These are phyloP conservation scores for Drosophila tropicalis DNA, from an alignment of 1,140 invertebrate species.

Conservation along the genomic window DNA sequence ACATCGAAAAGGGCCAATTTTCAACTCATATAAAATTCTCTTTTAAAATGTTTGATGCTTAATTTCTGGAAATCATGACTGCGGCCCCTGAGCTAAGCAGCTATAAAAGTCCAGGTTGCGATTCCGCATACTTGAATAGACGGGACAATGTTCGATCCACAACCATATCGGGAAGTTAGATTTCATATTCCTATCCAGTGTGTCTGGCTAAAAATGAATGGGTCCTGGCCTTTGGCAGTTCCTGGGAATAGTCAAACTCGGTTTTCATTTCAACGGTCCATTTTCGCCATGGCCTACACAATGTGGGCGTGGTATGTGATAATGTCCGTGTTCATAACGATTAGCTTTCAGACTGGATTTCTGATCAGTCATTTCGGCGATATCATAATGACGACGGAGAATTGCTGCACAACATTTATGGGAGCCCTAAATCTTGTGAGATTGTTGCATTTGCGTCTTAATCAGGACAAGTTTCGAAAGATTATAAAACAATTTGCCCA, in stretches of 20 bases:
- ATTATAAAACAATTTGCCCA: conserved; percentile 62
- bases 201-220: conserved; percentile 78
- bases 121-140: background rate
- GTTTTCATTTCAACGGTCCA: background rate
- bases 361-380: conserved; percentile 62
- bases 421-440: conserved; percentile 73
- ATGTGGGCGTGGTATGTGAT: conserved; percentile 76
- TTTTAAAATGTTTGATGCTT: conserved; percentile 23
- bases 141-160: conserved; percentile 37
- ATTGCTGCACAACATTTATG: conserved; percentile 81
- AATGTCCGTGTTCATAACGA: conserved; percentile 69
- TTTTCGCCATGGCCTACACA: conserved; percentile 42
- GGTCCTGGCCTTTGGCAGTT: conserved; percentile 68
- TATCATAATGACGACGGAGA: conserved; percentile 78
- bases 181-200: conserved; percentile 74
- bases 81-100: background rate
- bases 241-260: background rate
- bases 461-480: conserved; percentile 56
- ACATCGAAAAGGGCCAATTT: conserved; percentile 31
- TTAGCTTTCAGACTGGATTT: conserved; percentile 70
- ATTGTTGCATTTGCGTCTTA: conserved; percentile 65
- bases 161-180: conserved; percentile 15
- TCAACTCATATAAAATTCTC: conserved; percentile 34
- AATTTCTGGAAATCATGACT: background rate
- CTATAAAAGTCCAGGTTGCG: conserved; percentile 34